phyloP scores from a whole-genome alignment of 2,888 invertebrate genomes.

The Eupithecia inturbata region DNA sequence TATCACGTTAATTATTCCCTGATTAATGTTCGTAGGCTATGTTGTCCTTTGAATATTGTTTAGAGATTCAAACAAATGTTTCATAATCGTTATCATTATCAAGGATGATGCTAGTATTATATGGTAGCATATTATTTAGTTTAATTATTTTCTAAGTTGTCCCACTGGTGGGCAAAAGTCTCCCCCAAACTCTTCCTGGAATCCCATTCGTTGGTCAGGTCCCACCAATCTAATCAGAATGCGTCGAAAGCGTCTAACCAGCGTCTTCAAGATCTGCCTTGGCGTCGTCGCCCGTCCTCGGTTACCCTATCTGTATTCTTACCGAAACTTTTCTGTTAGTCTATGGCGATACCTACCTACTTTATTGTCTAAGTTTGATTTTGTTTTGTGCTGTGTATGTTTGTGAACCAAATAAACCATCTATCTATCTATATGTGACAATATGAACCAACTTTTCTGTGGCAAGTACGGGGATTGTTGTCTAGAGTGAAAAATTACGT shows the following conservation, averaged over 20 bases:
- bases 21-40: slow-evolving; percentile 3
- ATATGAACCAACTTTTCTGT: too few species aligned
- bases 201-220: neutral
- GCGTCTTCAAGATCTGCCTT: neutral
- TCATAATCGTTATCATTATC: neutral
- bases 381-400: too few species aligned
- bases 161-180: neutral
- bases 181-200: neutral
- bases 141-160: neutral
- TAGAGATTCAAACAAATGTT: neutral
- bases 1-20: slow-evolving; percentile 2
- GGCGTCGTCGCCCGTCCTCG: neutral
- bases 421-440: too few species aligned
- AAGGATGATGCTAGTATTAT: too few species aligned
- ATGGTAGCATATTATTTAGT: too few species aligned
- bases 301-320: too few species aligned
- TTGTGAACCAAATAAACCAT: too few species aligned
- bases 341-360: too few species aligned
- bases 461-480: too few species aligned
- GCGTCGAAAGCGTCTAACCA: neutral
- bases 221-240: neutral
- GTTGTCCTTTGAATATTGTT: neutral
- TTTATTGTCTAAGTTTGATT: too few species aligned
- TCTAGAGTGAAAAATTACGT: too few species aligned
- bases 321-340: too few species aligned